A percentile compares a stretch with the other conserved stretches of the same genome.
Evolutionary conservation across 2,113 vertebrate genomes (phyloP).

Genomic region (Phasianus colchicus): DNA sequence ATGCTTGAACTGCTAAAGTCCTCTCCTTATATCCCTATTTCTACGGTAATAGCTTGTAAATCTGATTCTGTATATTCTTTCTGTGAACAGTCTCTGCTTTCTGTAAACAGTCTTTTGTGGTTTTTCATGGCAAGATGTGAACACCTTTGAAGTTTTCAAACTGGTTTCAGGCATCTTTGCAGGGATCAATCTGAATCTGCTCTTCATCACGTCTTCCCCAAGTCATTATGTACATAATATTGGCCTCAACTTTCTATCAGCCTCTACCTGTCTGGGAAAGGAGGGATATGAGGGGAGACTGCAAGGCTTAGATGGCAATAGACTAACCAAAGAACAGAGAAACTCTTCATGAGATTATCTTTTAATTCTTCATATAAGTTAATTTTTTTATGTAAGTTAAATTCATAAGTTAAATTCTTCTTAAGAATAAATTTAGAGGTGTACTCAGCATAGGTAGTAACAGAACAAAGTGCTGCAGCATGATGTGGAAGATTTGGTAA

Average conservation of each 20-base stretch:
- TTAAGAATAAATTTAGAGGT: not conserved
- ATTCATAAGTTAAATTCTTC: not conserved
- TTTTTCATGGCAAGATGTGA: slow-evolving; percentile 20
- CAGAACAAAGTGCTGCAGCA: not conserved
- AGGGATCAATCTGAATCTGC: not conserved
- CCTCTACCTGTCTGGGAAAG: not conserved
- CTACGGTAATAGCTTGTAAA: not conserved
- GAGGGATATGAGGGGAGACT: not conserved
- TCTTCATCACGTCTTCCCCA: not conserved
- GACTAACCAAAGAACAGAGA: not conserved
- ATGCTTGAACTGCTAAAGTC: not conserved
- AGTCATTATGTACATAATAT: not conserved
- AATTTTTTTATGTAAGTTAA: not conserved
- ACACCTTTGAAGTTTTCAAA: slow-evolving; percentile 39
- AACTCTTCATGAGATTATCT: not conserved
- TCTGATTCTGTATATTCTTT: not conserved
- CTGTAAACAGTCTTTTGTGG: slow-evolving; percentile 8
- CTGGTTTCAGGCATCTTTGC: not conserved
- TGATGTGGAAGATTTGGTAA: not conserved
- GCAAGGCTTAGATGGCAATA: not conserved
- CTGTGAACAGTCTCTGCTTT: not conserved
- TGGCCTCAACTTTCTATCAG: not conserved
- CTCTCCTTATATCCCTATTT: not conserved
- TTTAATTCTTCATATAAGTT: not conserved
- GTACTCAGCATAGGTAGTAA: not conserved